Evolutionary conservation across 23 tunicate genomes (phyloP).

Genomic region (Oikopleura dioica): DNA sequence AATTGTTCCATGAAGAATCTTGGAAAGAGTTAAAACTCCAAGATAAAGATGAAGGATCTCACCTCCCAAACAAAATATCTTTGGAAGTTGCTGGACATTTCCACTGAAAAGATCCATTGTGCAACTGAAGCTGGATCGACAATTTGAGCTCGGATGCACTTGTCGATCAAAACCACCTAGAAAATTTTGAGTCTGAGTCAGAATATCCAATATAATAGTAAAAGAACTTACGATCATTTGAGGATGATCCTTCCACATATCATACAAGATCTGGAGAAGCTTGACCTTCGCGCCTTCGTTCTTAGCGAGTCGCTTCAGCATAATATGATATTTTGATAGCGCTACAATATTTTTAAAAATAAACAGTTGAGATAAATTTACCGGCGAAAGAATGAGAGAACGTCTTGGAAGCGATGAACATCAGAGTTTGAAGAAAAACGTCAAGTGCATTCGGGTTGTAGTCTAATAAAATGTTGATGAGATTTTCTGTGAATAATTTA

Average conservation of each 20-base stretch:
- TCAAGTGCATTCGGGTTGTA: slow-evolving; percentile 26
- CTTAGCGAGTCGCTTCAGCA: slow-evolving; percentile 42
- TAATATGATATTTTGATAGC: slow-evolving; percentile 8
- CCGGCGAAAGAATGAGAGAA: slow-evolving; percentile 96
- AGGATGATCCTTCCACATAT: slow-evolving; percentile 60
- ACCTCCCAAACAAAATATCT: slow-evolving; percentile 10
- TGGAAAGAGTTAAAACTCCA: background rate
- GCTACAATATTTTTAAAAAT: slow-evolving; percentile 4
- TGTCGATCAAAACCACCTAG: slow-evolving; percentile 39
- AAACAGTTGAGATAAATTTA: no score
- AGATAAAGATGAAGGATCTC: background rate
- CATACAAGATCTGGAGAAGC: slow-evolving; percentile 25
- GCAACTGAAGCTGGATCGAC: slow-evolving; percentile 80
- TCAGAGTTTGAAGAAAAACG: slow-evolving; percentile 44
- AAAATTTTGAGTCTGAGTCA: background rate
- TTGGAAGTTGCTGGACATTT: slow-evolving; percentile 68
- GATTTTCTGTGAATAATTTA: no score
- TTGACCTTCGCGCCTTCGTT: slow-evolving; percentile 48
- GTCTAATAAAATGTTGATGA: no score
- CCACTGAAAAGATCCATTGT: slow-evolving; percentile 78
- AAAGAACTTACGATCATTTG: slow-evolving; percentile 92
- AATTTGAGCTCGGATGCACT: slow-evolving; percentile 70
- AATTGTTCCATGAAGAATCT: slow-evolving; percentile 79
- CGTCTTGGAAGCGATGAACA: slow-evolving; percentile 64
- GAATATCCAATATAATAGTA: no score